Evolutionary conservation across 1,140 invertebrate genomes (phyloP).

Genomic region (Pteromalus puparum): DNA sequence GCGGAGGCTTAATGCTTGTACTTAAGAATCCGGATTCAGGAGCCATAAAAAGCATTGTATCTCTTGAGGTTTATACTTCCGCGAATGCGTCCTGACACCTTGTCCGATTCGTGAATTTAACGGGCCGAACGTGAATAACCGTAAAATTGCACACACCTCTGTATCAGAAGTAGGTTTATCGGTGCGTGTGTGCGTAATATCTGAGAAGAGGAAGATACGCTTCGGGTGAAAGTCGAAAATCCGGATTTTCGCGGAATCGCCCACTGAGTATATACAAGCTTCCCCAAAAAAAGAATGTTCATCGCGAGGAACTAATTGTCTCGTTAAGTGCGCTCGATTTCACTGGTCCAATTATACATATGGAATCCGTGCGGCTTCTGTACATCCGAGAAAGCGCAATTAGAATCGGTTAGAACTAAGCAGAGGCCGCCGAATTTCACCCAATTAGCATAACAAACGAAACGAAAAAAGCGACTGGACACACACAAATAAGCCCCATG

Average conservation of each 20-base stretch:
- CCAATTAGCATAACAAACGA: conserved; percentile 27
- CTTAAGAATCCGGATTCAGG: neutral
- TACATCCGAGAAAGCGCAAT: conserved; percentile 6
- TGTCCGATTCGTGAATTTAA: conserved; percentile 9
- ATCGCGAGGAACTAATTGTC: neutral
- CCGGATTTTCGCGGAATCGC: conserved; percentile 28
- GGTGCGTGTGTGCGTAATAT: neutral
- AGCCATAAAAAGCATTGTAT: neutral
- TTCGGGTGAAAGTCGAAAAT: conserved; percentile 44
- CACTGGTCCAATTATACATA: neutral
- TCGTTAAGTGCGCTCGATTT: neutral
- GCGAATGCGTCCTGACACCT: neutral
- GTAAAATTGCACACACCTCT: conserved; percentile 18
- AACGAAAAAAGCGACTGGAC: neutral
- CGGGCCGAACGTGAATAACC: neutral
- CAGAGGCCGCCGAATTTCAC: neutral
- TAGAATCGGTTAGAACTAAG: conserved; percentile 5
- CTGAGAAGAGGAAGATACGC: conserved; percentile 4
- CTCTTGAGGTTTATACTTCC: neutral
- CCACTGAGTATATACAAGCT: neutral
- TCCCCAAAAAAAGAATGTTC: neutral
- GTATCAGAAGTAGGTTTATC: conserved; percentile 36
- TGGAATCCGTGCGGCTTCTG: neutral
- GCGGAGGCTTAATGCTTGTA: neutral
- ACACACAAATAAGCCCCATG: neutral